Evolutionary conservation across 2,113 vertebrate genomes (phyloP), one percentile per base, ranked within the genome.

Genomic region (Tursiops truncatus): DNA sequence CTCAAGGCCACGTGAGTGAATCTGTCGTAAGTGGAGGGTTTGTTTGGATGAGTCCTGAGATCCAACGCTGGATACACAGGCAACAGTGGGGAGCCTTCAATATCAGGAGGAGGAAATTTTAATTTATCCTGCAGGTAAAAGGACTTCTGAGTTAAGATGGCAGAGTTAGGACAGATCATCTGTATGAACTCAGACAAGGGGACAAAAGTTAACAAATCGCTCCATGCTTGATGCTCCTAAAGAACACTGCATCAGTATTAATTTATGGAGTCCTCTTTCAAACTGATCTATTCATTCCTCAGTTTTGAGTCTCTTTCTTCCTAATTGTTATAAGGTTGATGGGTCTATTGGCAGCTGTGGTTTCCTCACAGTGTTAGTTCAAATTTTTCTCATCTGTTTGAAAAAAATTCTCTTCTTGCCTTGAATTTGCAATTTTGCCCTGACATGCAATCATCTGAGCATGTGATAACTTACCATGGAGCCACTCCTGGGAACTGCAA

Each of bases 391-490:
- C 25, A 70, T 50, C 65, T 36, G 3, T 87, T 83, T 79, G 65
- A 15, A 70, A 90, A 65, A 82, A 71, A 65, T 0, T 12, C 20
- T 79, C 38, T 74, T 85, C n/a, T 36, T 31, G 7, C 36, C 47
- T 26, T 63, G 41, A 63, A 53, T 38, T 50, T 56, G 3, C 14
- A 33, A 17, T 23, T 85, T 53, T 81, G 2, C 33, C 71, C 53
- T 41, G 41, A 88, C 41, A 25, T 15, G 8, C n/a, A 44, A 62
- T 8, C 26, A 8, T 31, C 8, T 20, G 44, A 74, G 15, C 36
- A 41, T 15, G 17, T 10, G 8, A 82, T 17, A 23, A 97, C 98
- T 98, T 90, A 97, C 98, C 97, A 76, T 0, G 1, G 97, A 77
- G 28, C 65, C 73, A 58, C 58, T 74, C 15, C 53, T 53, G 53